Conservation (phyloP, 2,888 invertebrate genomes). For the Linnaemya vulpina region DNA sequence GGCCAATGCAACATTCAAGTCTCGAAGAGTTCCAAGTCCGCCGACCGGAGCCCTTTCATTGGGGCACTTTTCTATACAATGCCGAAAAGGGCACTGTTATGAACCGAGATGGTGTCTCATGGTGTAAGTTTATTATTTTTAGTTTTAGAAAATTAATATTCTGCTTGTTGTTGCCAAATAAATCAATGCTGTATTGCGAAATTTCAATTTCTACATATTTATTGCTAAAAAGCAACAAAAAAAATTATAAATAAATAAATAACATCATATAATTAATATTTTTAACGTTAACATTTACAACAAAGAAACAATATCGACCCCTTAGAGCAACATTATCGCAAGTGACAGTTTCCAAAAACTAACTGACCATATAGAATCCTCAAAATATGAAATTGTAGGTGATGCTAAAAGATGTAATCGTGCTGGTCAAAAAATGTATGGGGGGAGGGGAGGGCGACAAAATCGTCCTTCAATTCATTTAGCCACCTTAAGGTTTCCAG, state of each 20-base stretch:
- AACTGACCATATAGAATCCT: too few species aligned
- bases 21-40: slow-evolving; percentile 79
- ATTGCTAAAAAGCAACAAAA: neutral
- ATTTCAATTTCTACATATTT: neutral
- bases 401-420: too few species aligned
- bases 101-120: slow-evolving; percentile 86
- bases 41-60: slow-evolving; percentile 79
- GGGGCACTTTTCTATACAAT: slow-evolving; percentile 84
- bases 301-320: neutral
- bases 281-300: neutral
- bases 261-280: neutral
- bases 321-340: neutral
- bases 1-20: slow-evolving; percentile 75
- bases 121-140: slow-evolving; percentile 85
- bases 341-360: too few species aligned
- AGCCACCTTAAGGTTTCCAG: too few species aligned
- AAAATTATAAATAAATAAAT: too few species aligned
- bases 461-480: too few species aligned
- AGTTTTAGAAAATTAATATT: neutral
- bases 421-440: too few species aligned
- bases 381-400: too few species aligned
- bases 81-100: slow-evolving; percentile 85
- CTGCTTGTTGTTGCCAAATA: neutral
- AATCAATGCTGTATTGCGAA: neutral
- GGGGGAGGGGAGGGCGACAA: too few species aligned